A percentile compares a stretch with the other conserved stretches of the same genome.
Conservation (phyloP, 2,888 invertebrate species). For the Doris montereyensis region DNA sequence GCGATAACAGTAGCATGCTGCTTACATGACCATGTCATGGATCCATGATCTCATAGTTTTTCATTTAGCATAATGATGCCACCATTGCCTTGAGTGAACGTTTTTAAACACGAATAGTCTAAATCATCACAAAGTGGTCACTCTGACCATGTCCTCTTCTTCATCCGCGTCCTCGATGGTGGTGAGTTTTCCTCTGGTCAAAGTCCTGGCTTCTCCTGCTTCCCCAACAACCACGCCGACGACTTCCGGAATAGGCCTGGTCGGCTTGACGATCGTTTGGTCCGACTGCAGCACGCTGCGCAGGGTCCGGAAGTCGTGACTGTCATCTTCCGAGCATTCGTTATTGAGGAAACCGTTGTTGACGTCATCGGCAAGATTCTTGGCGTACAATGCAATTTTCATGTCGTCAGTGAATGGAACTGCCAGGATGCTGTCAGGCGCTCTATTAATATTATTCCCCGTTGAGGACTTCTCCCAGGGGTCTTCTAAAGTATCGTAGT, state of each 20-base stretch:
- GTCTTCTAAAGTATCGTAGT: conserved; percentile 34
- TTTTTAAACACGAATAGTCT: neutral
- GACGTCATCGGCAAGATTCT: conserved; percentile 15
- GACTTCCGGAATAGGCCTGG: conserved; percentile 44
- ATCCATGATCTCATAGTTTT: too few species aligned
- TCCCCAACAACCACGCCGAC: conserved; percentile 21
- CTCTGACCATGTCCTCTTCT: conserved; percentile 46
- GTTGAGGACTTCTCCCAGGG: conserved; percentile 38
- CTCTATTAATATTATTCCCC: neutral
- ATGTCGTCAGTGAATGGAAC: conserved; percentile 41
- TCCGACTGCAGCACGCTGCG: conserved; percentile 56
- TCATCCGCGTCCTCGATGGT: conserved; percentile 46
- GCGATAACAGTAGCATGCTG: too few species aligned
- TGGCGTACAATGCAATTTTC: conserved; percentile 41
- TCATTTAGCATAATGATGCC: too few species aligned
- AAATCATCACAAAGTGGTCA: conserved; percentile 44
- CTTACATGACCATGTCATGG: too few species aligned
- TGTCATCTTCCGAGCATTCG: conserved; percentile 9
- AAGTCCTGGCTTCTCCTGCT: conserved; percentile 6
- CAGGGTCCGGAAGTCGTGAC: conserved; percentile 56
- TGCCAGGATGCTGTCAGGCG: conserved; percentile 32
- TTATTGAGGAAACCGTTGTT: neutral
- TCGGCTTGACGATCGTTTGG: conserved; percentile 56
- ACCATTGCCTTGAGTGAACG: too few species aligned
- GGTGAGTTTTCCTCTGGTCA: conserved; percentile 39